Conservation (phyloP, 2,797 vertebrate genomes). For the Alcedo atthis region DNA sequence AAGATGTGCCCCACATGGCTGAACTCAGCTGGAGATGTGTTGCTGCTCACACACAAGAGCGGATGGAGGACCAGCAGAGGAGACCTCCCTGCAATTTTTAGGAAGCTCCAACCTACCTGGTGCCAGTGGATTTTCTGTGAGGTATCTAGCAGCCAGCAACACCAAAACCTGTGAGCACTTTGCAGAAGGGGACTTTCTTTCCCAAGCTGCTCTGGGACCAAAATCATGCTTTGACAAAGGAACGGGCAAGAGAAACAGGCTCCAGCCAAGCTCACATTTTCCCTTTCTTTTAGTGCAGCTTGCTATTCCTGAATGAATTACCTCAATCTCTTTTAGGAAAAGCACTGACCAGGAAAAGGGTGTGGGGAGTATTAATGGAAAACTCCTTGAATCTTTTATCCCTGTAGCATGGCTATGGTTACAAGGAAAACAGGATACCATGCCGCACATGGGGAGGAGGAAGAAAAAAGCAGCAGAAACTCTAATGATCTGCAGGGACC, state of each 20-base stretch:
- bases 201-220: not conserved
- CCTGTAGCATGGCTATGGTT: constrained; percentile 31
- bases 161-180: not conserved
- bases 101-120: not conserved
- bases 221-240: not conserved
- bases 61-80: accelerated
- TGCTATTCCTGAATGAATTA: constrained; percentile 74
- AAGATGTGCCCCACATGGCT: not conserved
- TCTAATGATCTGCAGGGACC: not conserved
- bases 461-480: constrained; percentile 42
- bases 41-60: accelerated
- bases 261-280: constrained; percentile 29
- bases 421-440: constrained; percentile 71
- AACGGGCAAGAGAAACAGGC: accelerated
- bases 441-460: not conserved
- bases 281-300: constrained; percentile 10
- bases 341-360: constrained; percentile 68
- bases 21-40: not conserved
- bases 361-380: constrained; percentile 68
- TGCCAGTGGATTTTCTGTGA: not conserved
- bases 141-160: not conserved
- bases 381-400: constrained; percentile 71
- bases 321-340: constrained; percentile 69
- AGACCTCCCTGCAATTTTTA: not conserved
- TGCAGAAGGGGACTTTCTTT: not conserved